Conservation (phyloP, 2,797 vertebrate genomes). For the Gymnothorax javanicus region DNA sequence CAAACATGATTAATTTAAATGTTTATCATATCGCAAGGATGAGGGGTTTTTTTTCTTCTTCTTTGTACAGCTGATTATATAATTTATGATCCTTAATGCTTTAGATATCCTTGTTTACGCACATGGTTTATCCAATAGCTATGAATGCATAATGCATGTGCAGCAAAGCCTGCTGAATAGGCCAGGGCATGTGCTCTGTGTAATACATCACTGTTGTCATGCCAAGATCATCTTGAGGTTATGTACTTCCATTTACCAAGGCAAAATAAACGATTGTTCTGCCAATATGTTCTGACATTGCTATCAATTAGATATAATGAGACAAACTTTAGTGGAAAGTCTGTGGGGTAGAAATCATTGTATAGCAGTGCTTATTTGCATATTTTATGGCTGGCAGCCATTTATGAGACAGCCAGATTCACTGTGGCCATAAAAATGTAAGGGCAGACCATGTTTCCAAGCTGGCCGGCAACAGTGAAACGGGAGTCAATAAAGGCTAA, state of each 20-base stretch:
- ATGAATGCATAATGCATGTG: not conserved
- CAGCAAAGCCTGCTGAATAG: not conserved
- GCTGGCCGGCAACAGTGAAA: not conserved
- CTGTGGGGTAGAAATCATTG: slow-evolving; percentile 13
- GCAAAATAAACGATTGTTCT: slow-evolving; percentile 1
- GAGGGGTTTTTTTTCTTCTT: not conserved
- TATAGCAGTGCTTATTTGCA: not conserved
- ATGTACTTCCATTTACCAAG: not conserved
- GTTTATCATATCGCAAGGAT: not conserved
- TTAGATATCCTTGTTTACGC: not conserved
- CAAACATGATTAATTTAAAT: not conserved
- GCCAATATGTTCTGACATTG: slow-evolving; percentile 21
- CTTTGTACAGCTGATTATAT: not conserved
- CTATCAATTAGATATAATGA: slow-evolving; percentile 13
- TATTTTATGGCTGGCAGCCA: not conserved
- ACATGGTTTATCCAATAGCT: not conserved
- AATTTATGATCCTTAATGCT: not conserved
- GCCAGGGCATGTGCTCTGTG: not conserved
- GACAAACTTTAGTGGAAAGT: not conserved
- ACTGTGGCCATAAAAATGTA: not conserved
- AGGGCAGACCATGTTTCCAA: not conserved
- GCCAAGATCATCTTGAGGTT: slow-evolving; percentile 1
- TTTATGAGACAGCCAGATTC: not conserved
- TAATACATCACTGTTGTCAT: not conserved
- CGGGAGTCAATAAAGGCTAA: not conserved